Evolutionary conservation across 2,797 vertebrate genomes (phyloP).

Genomic region (Anomalospiza imberbis): DNA sequence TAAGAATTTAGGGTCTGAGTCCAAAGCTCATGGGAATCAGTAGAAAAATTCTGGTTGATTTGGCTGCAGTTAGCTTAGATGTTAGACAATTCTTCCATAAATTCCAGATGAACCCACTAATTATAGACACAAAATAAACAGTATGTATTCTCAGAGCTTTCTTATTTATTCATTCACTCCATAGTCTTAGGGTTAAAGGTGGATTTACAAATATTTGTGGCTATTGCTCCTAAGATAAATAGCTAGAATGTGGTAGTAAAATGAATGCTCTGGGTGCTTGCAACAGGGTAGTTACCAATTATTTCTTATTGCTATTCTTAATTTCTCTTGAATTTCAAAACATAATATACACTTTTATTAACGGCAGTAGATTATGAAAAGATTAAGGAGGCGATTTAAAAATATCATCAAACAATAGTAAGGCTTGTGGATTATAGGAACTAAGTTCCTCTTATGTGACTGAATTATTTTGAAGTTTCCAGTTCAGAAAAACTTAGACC

Average conservation of each 20-base stretch:
- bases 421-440: background rate
- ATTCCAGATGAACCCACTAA: background rate
- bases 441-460: background rate
- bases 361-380: background rate
- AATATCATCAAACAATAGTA: background rate
- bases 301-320: background rate
- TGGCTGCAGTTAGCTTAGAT: background rate
- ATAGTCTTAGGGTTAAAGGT: background rate
- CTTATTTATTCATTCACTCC: background rate
- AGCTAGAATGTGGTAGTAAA: background rate
- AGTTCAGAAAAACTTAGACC: background rate
- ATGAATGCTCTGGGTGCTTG: background rate
- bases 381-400: background rate
- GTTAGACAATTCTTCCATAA: background rate
- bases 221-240: background rate
- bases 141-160: background rate
- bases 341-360: background rate
- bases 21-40: background rate
- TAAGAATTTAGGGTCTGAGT: background rate
- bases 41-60: background rate
- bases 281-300: background rate
- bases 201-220: background rate
- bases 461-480: background rate
- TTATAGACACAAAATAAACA: background rate
- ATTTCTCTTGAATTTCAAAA: background rate